Evolutionary conservation across 2,113 vertebrate genomes (phyloP).

Genomic region (Leptosomus discolor): DNA sequence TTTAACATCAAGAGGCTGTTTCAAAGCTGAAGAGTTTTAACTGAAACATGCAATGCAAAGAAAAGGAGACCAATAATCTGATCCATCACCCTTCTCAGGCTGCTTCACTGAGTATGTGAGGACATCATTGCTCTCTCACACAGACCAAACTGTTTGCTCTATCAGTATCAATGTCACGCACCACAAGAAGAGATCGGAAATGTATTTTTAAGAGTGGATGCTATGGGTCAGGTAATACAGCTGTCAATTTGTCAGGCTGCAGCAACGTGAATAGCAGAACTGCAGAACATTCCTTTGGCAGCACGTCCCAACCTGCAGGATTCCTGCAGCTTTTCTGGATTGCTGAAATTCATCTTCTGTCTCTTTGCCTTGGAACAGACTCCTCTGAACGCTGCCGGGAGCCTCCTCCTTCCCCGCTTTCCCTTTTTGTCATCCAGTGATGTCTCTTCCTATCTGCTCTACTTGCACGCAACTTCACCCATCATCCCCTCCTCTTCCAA

Average conservation of each 20-base stretch:
- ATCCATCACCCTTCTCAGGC: not conserved
- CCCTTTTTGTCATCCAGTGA: not conserved
- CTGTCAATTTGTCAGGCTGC: not conserved
- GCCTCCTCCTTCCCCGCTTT: not conserved
- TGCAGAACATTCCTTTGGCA: constrained; percentile 50
- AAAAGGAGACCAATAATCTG: not conserved
- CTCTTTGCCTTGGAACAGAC: not conserved
- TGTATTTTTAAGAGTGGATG: not conserved
- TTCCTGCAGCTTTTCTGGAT: constrained; percentile 29
- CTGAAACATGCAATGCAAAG: not conserved
- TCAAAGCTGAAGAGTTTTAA: not conserved
- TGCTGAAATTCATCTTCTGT: constrained; percentile 36
- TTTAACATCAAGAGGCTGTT: not conserved
- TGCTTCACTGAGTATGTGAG: not conserved
- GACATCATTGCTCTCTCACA: not conserved
- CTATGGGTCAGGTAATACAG: not conserved
- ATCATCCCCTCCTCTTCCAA: not conserved
- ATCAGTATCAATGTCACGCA: not conserved
- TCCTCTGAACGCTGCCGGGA: not conserved
- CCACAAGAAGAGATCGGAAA: not conserved
- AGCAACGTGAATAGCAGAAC: not conserved
- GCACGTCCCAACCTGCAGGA: constrained; percentile 55
- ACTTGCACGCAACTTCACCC: not conserved
- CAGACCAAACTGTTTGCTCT: not conserved
- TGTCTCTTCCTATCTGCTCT: not conserved